Evolutionary conservation across 2,113 vertebrate genomes (phyloP).

Genomic region (Bombycilla garrulus): DNA sequence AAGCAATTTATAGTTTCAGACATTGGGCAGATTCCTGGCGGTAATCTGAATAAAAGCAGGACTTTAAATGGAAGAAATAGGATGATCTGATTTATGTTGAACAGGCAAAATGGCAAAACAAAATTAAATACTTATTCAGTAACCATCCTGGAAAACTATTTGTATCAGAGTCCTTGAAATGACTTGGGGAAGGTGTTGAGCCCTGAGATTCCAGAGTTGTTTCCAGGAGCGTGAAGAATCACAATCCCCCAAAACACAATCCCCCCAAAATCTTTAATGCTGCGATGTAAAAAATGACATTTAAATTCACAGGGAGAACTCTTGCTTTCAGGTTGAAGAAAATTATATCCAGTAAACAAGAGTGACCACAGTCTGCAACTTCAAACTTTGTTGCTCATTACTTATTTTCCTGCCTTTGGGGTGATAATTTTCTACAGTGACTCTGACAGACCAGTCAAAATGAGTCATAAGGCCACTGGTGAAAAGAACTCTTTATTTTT

Average conservation of each 20-base stretch:
- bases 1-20: background rate
- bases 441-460: slow-evolving; percentile 14
- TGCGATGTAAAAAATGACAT: background rate
- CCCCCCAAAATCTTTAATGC: background rate
- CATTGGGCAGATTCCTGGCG: background rate
- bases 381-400: background rate
- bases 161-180: background rate
- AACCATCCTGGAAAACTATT: background rate
- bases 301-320: background rate
- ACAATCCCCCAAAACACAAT: background rate
- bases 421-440: background rate
- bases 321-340: background rate
- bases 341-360: background rate
- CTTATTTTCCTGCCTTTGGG: background rate
- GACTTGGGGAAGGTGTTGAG: background rate
- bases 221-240: background rate
- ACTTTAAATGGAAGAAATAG: background rate
- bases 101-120: background rate
- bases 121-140: background rate
- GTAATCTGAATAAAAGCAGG: background rate
- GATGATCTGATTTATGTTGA: background rate
- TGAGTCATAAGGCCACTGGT: background rate
- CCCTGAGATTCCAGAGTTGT: background rate
- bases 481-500: background rate
- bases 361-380: background rate